Evolutionary conservation across 2,113 vertebrate species (phyloP), one percentile per base, ranked within the genome.

Genomic region (Ursus arctos): DNA sequence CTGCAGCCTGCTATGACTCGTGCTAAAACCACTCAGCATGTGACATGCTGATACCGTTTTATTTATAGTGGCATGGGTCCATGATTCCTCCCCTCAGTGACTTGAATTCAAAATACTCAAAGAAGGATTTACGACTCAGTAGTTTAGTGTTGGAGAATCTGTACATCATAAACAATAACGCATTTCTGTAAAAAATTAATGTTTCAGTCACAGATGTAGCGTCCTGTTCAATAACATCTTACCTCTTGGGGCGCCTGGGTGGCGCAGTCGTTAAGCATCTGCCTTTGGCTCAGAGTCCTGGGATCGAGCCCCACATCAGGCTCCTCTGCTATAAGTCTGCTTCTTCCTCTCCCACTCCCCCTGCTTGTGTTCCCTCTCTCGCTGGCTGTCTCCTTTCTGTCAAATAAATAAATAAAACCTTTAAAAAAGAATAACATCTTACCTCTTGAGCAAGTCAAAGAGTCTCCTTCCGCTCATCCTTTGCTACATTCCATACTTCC

Each of bases 21-120:
- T 40, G 14, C 33, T 65, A 77, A 94, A 97, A 81, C 86, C 33
- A 47, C 14, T 95, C 21, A 18, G 7, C 6, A 4, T 40, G 12
- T 8, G 19, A 90, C 67, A n/a, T 47, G 1, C 9, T 28, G 63
- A 72, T 80, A 77, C 15, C 59, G 19, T 91, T 97, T 90, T 81
- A 97, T 82, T 97, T 94, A 85, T 24, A 40, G 22, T 61, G 49
- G 28, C 49, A 94, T 0, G 18, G 92, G 9, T 89, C 76, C 69
- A 65, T 74, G 49, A 92, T 93, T 90, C 49, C 43, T 33, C 3
- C 28, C 51, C 84, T 96, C n/a, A 81, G 6, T n/a, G 47, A 83
- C 22, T 88, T 93, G 22, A 55, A 83, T 96, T 94, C 82, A 92
- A 28, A 55, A 43, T 96, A 86, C 33, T 87, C 71, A 71, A 4